Evolutionary conservation across 1,140 invertebrate genomes (phyloP), one percentile per base, ranked within the genome.

Genomic region (Octopus bimaculoides): DNA sequence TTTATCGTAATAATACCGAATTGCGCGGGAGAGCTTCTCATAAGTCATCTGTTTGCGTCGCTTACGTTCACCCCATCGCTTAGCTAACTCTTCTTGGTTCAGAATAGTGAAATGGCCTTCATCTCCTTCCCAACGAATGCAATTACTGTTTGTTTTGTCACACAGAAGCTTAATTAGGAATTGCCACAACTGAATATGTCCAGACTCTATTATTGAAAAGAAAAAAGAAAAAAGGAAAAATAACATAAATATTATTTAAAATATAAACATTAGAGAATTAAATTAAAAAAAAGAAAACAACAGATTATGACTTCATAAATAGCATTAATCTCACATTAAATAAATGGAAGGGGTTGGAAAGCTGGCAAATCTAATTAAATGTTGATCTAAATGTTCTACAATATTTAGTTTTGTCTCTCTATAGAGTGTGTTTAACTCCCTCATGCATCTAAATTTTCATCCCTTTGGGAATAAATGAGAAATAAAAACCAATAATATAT

Each of bases 1-100:
- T 71, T 71, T 71, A 17, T 71, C 66, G 3, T 71, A 71, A 17
- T 71, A 71, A 71, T 71, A 71, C 17, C 66, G 66, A 20, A 71
- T 71, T 10, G 66, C 66, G 3, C 66, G 66, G 66, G 66, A 71
- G 5, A 71, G 66, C 7, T 71, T 71, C 14, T 71, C 66, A 17
- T 71, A 71, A 71, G 66, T 71, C 66, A 71, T 71, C 5, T 71
- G 66, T 14, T 71, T 71, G 7, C 66, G 66, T 17, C 66, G 66
- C 14, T 71, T 71, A 5, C 66, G 66, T 71, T 71, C 66, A n/a
- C 66, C 66, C 66, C 66, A 71, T 9, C 66, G 66, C 14, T 17
- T 71, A 20, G 66, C 66, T n/a, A 71, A 20, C 26, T 71, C 66
- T 6, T 71, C 26, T 71, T 71, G 66, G 66, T 71, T 71, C 8